These are phyloP conservation scores for Oophaga sylvatica DNA, from an alignment of 2,797 vertebrate species.

Conservation along the genomic window DNA sequence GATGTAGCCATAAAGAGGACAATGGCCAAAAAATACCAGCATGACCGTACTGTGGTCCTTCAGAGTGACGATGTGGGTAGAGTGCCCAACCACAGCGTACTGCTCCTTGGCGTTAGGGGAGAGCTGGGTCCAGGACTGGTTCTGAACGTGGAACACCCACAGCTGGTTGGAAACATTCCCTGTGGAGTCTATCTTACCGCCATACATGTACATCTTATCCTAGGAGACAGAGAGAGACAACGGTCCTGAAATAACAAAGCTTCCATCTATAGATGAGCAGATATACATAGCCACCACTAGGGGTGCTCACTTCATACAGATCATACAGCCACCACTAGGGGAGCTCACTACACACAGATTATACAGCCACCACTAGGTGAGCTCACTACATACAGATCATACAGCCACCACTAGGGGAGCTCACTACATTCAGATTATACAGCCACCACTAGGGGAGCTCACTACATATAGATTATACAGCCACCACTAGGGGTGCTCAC, in stretches of 20 bases:
- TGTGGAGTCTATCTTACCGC: conserved; percentile 91
- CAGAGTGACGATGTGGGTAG: conserved; percentile 85
- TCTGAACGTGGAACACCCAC: conserved; percentile 88
- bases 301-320: no score
- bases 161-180: conserved; percentile 94
- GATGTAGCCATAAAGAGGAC: conserved; percentile 94
- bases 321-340: no score
- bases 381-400: no score
- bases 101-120: conserved; percentile 84
- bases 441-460: no score
- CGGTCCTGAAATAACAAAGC: background rate
- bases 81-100: conserved; percentile 95
- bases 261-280: no score
- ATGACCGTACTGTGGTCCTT: conserved; percentile 76
- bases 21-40: conserved; percentile 95
- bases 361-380: no score
- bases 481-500: no score
- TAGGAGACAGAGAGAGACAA: conserved; percentile 64
- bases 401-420: no score
- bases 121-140: conserved; percentile 85
- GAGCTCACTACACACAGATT: no score
- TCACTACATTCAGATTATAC: no score
- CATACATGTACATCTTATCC: conserved; percentile 96
- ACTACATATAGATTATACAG: no score
- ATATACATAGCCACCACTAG: no score